A percentile compares a stretch with the other conserved stretches of the same genome.
These are phyloP conservation scores for Podarcis muralis DNA, from an alignment of 2,113 vertebrate genomes.

Conservation along the genomic window DNA sequence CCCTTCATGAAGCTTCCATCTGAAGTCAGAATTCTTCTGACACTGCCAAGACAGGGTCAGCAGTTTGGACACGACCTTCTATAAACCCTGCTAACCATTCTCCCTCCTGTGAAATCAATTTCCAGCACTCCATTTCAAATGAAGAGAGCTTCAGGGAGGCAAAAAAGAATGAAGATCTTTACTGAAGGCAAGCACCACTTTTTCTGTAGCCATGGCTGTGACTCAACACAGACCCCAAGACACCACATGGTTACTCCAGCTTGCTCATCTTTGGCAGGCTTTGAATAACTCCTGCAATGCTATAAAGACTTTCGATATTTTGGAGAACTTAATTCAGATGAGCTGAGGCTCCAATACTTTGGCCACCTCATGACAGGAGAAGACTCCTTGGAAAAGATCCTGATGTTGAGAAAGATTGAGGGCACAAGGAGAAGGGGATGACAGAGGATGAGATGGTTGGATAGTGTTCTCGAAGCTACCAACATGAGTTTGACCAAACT, in stretches of 20 bases:
- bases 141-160: neutral
- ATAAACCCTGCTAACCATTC: neutral
- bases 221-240: neutral
- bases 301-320: too few relatives aligned
- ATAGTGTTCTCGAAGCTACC: too few relatives aligned
- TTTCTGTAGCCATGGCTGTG: neutral
- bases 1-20: neutral
- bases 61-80: rapidly evolving
- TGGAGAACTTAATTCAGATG: too few relatives aligned
- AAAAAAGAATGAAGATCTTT: neutral
- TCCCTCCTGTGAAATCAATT: neutral
- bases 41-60: neutral
- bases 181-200: neutral
- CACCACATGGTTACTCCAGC: neutral
- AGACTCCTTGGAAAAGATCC: too few relatives aligned
- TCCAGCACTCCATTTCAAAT: neutral
- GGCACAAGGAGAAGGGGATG: too few relatives aligned
- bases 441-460: too few relatives aligned
- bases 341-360: too few relatives aligned
- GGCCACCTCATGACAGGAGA: too few relatives aligned
- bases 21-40: rapidly evolving
- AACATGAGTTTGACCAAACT: too few relatives aligned
- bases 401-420: too few relatives aligned
- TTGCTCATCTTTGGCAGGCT: neutral
- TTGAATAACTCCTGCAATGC: too few relatives aligned